These are phyloP conservation scores for Drosophila pectinifera DNA, from an alignment of 1,140 invertebrate species.

Conservation along the genomic window DNA sequence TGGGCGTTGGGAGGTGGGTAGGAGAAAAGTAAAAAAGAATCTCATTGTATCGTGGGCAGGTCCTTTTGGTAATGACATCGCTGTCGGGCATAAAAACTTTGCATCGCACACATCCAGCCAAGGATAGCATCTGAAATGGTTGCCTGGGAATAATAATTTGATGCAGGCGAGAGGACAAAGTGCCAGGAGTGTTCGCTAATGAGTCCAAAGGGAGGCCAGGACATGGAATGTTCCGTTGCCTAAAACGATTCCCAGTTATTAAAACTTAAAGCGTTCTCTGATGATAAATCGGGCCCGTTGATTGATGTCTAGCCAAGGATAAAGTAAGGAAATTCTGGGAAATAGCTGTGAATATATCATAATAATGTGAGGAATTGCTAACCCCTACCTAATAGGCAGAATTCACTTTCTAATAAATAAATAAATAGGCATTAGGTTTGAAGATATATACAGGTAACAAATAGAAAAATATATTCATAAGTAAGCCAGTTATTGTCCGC, in stretches of 20 bases:
- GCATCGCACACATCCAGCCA: constrained; percentile 36
- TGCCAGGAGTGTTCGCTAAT: constrained; percentile 55
- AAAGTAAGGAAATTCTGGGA: constrained; percentile 5
- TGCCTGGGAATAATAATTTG: constrained; percentile 66
- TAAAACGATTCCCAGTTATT: constrained; percentile 55
- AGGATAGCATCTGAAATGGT: constrained; percentile 49
- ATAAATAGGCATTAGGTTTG: no score
- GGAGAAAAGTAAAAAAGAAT: constrained; percentile 26
- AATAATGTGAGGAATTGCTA: neutral
- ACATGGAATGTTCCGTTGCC: constrained; percentile 31
- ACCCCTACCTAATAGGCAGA: neutral
- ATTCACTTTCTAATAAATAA: no score
- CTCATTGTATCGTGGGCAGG: constrained; percentile 45
- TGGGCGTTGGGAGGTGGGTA: no score
- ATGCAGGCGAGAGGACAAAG: constrained; percentile 39
- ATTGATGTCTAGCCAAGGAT: constrained; percentile 41
- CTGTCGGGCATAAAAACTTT: constrained; percentile 67
- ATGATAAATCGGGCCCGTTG: constrained; percentile 56
- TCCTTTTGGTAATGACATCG: constrained; percentile 64
- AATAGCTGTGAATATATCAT: constrained; percentile 6
- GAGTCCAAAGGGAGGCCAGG: constrained; percentile 46
- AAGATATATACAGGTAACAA: no score
- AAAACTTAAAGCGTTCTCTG: constrained; percentile 59
- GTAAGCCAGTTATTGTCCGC: neutral
- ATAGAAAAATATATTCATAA: no score